phyloP scores from a whole-genome alignment of 2,888 invertebrate species.

The Amorpha juglandis region DNA sequence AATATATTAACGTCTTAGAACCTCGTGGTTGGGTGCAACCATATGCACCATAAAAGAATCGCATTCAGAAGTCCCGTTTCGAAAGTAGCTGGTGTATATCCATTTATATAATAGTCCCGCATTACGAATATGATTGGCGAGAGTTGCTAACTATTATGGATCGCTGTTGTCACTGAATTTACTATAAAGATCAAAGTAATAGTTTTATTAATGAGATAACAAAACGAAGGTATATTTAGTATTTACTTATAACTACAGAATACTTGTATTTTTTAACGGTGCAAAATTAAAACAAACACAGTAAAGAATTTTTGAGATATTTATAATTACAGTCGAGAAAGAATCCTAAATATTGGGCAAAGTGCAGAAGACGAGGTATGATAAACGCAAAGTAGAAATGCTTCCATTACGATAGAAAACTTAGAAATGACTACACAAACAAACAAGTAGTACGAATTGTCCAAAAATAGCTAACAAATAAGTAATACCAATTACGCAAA shows the following conservation, averaged over 20 bases:
- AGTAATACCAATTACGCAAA: no score
- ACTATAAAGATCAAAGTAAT: neutral
- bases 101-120: neutral
- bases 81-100: neutral
- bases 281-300: neutral
- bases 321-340: neutral
- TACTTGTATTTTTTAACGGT: no score
- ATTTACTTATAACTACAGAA: no score
- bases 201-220: no score
- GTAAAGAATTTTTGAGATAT: neutral
- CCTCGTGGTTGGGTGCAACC: neutral
- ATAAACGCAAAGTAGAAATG: no score
- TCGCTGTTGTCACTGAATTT: neutral
- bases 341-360: neutral
- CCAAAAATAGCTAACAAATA: neutral
- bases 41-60: neutral
- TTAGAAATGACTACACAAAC: neutral
- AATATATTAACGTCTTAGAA: no score
- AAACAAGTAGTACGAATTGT: neutral
- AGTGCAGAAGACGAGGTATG: neutral
- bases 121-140: neutral
- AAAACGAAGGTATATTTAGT: no score
- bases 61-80: neutral
- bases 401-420: neutral
- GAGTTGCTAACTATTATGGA: neutral